Base-by-base conservation (phyloP, 2,888 invertebrate species). In the Cryptus armator region DNA sequence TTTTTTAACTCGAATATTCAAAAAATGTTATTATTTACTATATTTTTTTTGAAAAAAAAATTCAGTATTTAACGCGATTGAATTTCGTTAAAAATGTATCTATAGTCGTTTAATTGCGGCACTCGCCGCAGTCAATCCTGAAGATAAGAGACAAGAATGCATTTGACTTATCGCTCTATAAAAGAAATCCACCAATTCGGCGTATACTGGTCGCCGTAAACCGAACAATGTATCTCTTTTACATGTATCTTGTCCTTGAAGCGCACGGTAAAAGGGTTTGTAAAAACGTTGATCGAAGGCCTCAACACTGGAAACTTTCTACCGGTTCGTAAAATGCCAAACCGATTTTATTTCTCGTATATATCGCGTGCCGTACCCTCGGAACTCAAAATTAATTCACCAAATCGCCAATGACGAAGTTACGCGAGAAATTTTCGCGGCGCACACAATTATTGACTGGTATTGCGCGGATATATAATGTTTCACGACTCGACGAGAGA, bases 271-370 rank as follows among this genome's bases (percentile, higher is more conserved):
- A 44, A 59, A 72, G 72, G 24, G 3, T 59, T n/a, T 12, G 19
- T 16, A 67, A 44, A 44, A 44, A 44, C 19, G 16, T 3, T 7
- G 7, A 51, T 19, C 44, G 44, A 72, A 59, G 56, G 56, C 44
- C 62, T 24, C 24, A 32, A 6, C n/a, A 43, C 16, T 24, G n/a
- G 43, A 56, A 19, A 43, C 56, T 72, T 72, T 56, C 72, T 44
- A 59, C 5, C 19, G 24, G n/a, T 72, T 44, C 44, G 9, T n/a
- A 9, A 59, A 59, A 72, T 56, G 48, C 32, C 56, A 56, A 56
- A 19, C 24, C 51, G 32, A 16, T 51, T 37, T 37, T 37, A 29
- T 12, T 32, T 51, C 24, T 3, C 29, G 24, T 24, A n/a, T 51
- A 7, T 16, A 16, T 9, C 10, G 12, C 37, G 37, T 37, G 37